Evolutionary conservation across 2,888 invertebrate genomes (phyloP).

Genomic region (Thecocarcelia acutangulata): DNA sequence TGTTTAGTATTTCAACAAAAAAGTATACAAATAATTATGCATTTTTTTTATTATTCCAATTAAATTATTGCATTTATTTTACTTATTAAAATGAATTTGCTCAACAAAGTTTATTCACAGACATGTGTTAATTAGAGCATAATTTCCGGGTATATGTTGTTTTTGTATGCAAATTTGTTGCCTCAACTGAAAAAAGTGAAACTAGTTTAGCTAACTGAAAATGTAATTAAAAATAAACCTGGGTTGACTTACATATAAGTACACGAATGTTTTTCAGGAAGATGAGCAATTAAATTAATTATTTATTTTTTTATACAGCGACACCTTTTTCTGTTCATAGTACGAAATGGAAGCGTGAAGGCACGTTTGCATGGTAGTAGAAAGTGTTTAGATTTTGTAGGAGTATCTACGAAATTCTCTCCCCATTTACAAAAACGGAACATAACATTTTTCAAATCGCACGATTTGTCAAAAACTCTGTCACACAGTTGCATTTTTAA

Average conservation of each 20-base stretch:
- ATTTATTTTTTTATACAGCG: background rate
- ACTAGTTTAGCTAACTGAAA: constrained; percentile 19
- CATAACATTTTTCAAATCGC: no score
- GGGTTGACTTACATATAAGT: constrained; percentile 18
- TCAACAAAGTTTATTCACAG: background rate
- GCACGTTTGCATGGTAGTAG: no score
- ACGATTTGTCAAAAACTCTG: no score
- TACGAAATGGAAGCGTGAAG: background rate
- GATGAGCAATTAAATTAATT: constrained; percentile 17
- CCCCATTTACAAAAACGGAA: no score
- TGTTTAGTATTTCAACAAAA: background rate
- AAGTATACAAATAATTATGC: background rate
- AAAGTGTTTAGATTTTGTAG: no score
- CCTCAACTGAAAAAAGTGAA: constrained; percentile 37
- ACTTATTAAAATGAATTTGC: constrained; percentile 1
- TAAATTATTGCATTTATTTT: constrained; percentile 27
- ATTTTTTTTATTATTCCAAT: constrained; percentile 4
- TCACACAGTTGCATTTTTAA: no score
- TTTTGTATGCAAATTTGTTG: constrained; percentile 27
- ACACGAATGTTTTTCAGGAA: constrained; percentile 43
- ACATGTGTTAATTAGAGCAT: constrained; percentile 58
- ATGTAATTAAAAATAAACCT: constrained; percentile 45
- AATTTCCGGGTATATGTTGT: constrained; percentile 51
- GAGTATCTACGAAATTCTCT: no score
- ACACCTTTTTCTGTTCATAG: background rate